Evolutionary conservation across 2,113 vertebrate species (phyloP), one percentile per base, ranked within the genome.

Genomic region (Guaruba guarouba): DNA sequence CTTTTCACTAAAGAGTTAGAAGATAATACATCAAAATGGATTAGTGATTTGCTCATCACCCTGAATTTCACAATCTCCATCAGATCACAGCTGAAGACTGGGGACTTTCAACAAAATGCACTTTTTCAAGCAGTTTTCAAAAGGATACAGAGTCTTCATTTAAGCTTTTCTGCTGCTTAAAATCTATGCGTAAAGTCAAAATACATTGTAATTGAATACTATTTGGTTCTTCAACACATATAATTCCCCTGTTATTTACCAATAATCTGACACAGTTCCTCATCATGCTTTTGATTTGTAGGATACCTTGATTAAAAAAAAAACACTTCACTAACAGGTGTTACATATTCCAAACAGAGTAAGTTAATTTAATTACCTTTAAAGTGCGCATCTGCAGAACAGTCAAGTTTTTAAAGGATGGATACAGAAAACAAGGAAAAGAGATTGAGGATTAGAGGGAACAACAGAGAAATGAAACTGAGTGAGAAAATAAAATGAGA

Each of bases 1-100:
- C 44, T 91, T 97, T 94, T 83, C 82, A 97, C 33, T 62, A 96
- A 44, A 61, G 37, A 92, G 78, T 82, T 95, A 91, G 80, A 93
- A 86, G 37, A 67, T 91, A 96, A 95, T 59, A 68, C 22, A 66
- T 67, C 44, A 69, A 94, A 95, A 86, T 54, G 28, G 89, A 94
- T 96, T 95, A 95, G 80, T 7, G 46, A 78, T 93, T 54, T 84
- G 46, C 77, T 93, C 61, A 92, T 97, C 61, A 75, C n/a, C 75
- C 49, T 33, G 75, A 63, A 84, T 90, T 95, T 96, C 85, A 41
- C 62, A 93, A 49, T 84, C 93, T 54, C 54, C 35, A 7, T 66
- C 74, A 70, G 1, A 80, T 8, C 57, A 82, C 18, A 83, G 48
- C 31, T 90, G 55, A 74, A 86, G n/a, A 73, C 31, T 48, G 44